Base-by-base conservation (phyloP, 2,113 vertebrate genomes). In the Orientallactaga bullata region DNA sequence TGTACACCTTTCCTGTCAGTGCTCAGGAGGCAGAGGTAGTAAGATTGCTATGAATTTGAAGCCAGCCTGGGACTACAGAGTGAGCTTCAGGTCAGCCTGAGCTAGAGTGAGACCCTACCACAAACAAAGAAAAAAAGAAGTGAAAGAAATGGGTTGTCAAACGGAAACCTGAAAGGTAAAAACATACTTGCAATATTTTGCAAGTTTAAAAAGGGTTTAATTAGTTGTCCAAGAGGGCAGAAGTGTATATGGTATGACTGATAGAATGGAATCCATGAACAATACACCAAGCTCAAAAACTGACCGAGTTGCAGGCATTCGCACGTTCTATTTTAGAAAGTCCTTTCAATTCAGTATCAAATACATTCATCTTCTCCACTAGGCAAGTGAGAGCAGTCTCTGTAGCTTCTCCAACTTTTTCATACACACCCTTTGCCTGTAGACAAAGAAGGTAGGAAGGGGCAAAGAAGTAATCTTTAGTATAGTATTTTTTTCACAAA, bases 321-420 rank as follows among this genome's bases (percentile, higher is more conserved):
- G 98, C 98, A 35, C 98, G 98, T 63, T 99, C 98, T 47, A 99
- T 98, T 95, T 97, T 98, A 18, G 98, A 98, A 35, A 99, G 98
- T n/a, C 98, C 98, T 93, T 98, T 98, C 98, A 96, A 97, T 98
- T 99, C 98, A 0, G 99, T 99, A 96, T 99, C 98, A 77, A 99
- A 99, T 73, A 99, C 99, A 0, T 99, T 99, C 99, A 99, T 99
- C 97, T 99, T 99, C 97, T 99, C 99, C 96, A 99, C 99, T 96
- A 99, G 98, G 95, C 99, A 99, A 0, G 99, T 99, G 95, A 99
- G 98, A 63, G 99, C 99, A 0, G 99, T 99, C 97, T 99, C 99
- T 0, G 99, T 99, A 4, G 99, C 99, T 96, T 99, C 99, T 18
- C 99, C 99, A 23, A 99, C 99, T 96, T 99, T 99, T 77, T 99